Percentiles rank a stretch among this genome's conserved stretches.
phyloP scores from a whole-genome alignment of 2,797 vertebrate genomes.

The Xenops minutus region DNA sequence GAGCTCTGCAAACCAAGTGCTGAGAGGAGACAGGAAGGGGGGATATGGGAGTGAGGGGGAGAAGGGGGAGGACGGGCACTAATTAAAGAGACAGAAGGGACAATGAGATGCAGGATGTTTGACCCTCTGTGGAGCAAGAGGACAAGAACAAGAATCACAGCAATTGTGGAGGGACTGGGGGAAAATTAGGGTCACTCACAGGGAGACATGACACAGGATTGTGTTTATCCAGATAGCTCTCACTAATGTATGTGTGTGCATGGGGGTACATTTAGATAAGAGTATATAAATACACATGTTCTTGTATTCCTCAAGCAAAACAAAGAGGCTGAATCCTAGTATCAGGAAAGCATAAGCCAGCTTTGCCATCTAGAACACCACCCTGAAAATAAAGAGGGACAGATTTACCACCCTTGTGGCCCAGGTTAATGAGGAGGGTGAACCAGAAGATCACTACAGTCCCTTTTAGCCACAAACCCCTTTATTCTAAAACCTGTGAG shows the following conservation, averaged over 20 bases:
- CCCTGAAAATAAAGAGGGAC: not conserved
- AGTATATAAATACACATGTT: constrained; percentile 31
- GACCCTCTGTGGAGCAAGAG: constrained; percentile 30
- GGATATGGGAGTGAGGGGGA: not conserved
- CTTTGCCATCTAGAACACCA: not conserved
- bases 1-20: not conserved
- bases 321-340: constrained; percentile 3
- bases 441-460: not conserved
- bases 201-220: constrained; percentile 41
- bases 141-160: constrained; percentile 55
- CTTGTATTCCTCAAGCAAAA: not conserved
- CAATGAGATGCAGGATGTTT: constrained; percentile 44
- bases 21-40: constrained; percentile 13
- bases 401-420: not conserved
- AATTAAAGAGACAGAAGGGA: constrained; percentile 63
- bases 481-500: not conserved
- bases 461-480: not conserved
- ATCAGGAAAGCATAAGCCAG: rapidly evolving
- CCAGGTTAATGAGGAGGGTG: not conserved
- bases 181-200: constrained; percentile 42
- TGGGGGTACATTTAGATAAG: constrained; percentile 39
- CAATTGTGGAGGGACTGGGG: constrained; percentile 11
- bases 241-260: not conserved
- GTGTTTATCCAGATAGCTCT: constrained; percentile 46
- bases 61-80: not conserved